phyloP scores from a whole-genome alignment of 2,888 invertebrate species.

The Mayetiola destructor region DNA sequence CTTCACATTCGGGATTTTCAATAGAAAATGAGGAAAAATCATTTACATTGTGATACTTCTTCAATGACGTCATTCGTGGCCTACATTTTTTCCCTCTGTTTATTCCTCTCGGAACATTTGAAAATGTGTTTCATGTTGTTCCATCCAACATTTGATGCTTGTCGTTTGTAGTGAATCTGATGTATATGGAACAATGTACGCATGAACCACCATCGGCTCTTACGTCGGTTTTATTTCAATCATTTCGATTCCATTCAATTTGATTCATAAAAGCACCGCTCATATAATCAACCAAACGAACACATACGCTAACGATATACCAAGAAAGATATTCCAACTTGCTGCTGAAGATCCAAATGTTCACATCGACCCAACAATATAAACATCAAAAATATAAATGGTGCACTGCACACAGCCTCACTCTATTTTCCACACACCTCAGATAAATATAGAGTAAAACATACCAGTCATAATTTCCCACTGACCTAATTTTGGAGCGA shows the following conservation, averaged over 20 bases:
- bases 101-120: background rate
- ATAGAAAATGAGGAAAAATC: too few relatives aligned
- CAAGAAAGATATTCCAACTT: too few relatives aligned
- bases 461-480: slow-evolving; percentile 18
- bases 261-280: too few relatives aligned
- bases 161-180: background rate
- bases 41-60: too few relatives aligned
- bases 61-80: background rate
- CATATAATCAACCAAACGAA: too few relatives aligned
- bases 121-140: background rate
- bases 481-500: slow-evolving; percentile 19
- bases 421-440: too few relatives aligned
- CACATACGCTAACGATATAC: too few relatives aligned
- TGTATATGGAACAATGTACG: slow-evolving; percentile 8
- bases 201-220: slow-evolving; percentile 1
- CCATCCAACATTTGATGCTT: background rate
- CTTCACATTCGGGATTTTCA: too few relatives aligned
- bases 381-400: background rate
- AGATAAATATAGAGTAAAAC: too few relatives aligned
- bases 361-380: background rate
- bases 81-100: background rate
- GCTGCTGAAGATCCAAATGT: too few relatives aligned
- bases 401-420: slow-evolving; percentile 9
- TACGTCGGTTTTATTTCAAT: background rate
- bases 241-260: too few relatives aligned